Base-by-base conservation (phyloP, 1,140 invertebrate genomes). In the Trichonephila clavata region DNA sequence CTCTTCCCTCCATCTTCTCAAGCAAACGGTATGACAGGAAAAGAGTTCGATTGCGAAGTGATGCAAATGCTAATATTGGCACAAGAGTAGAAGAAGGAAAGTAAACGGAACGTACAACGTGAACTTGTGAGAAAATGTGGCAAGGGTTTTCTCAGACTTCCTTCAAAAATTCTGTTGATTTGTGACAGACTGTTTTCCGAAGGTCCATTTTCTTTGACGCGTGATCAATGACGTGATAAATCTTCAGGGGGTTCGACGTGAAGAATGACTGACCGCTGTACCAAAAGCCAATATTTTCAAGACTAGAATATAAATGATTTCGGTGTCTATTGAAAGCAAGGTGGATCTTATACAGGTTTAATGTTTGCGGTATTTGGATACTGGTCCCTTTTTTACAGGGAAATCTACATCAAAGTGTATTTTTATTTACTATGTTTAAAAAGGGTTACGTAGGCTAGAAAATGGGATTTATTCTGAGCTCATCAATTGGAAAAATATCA, bases 301-400 rank as follows among this genome's bases (percentile, higher is more conserved):
- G 83, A 84, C 83, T 59, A 32, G 83, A 84, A 84, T 84, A 84
- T 84, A 57, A 84, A 84, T 84, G 83, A 59, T 60, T 77, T 32
- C 16, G 32, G 13, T 77, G 27, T 77, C 32, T 32, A 77, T 77
- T 77, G 71, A 32, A 39, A 39, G 71, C 71, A 77, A 39, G 18
- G 71, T 27, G 71, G 27, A 32, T 77, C 27, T 77, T 39, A 77
- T 77, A 77, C 27, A 32, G 27, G 27, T 77, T 77, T 39, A 77
- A 77, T 27, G 71, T 77, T 77, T 77, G 27, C 71, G 5, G 65
- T 5, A 18, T 77, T 18, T 13, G 32, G 27, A 32, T 77, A 77
- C 71, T 27, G 32, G 27, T 32, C 71, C 68, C 18, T 80, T 27
- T 18, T 32, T 77, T 77, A 4, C 16, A 77, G 24, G 32, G 32